phyloP scores from a whole-genome alignment of 2,797 vertebrate species.

The Silurus aristotelis region DNA sequence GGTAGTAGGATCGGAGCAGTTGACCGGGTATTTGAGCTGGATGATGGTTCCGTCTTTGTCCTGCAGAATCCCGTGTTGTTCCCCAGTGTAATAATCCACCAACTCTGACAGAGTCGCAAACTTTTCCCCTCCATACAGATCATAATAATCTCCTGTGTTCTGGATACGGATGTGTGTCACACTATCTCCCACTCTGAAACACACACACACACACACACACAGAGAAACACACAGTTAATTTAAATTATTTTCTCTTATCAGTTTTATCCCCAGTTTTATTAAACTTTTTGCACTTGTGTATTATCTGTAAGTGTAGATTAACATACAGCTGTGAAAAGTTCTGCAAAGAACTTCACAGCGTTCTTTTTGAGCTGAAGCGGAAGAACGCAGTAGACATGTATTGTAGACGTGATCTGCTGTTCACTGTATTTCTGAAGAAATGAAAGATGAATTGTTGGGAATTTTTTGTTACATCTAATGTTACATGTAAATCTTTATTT shows the following conservation, averaged over 20 bases:
- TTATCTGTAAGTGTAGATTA: neutral
- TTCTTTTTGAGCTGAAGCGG: neutral
- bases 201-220: neutral
- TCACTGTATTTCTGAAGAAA: neutral
- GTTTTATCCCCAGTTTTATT: too few relatives aligned
- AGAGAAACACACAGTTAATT: too few relatives aligned
- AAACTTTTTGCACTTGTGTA: neutral
- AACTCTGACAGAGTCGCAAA: slow-evolving; percentile 93
- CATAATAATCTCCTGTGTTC: slow-evolving; percentile 95
- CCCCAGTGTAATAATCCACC: slow-evolving; percentile 93
- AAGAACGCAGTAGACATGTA: neutral
- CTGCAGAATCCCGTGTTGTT: slow-evolving; percentile 85
- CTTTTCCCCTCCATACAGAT: slow-evolving; percentile 96
- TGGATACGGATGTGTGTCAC: slow-evolving; percentile 98
- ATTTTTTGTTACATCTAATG: too few relatives aligned
- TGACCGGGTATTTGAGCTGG: slow-evolving; percentile 89
- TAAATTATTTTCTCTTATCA: neutral
- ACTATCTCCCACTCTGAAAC: slow-evolving; percentile 81
- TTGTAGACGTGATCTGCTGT: neutral
- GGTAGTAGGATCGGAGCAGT: slow-evolving; percentile 91
- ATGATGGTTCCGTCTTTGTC: slow-evolving; percentile 92
- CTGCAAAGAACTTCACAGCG: neutral
- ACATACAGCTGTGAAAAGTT: neutral
- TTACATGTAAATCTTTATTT: too few relatives aligned
- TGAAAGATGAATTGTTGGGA: too few relatives aligned